Conservation (phyloP, 1,140 invertebrate genomes). For the Drosophila tristis region DNA sequence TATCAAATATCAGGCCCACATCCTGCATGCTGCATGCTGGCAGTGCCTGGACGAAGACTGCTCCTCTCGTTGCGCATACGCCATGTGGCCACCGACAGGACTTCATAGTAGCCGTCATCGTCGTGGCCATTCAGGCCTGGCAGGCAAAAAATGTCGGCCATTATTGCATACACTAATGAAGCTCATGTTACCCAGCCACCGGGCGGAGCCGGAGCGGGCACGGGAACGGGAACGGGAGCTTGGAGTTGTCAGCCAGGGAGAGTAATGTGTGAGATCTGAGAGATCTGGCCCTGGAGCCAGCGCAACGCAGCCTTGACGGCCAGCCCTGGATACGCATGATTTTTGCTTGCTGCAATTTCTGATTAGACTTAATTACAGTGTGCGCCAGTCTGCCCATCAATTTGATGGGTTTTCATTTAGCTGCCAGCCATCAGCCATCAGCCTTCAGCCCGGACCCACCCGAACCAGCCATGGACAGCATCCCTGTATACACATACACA, state of each 20-base stretch:
- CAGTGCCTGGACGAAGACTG: neutral
- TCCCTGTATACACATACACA: neutral
- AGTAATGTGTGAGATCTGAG: constrained; percentile 31
- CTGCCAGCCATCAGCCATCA: constrained; percentile 2
- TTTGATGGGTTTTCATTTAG: constrained; percentile 73
- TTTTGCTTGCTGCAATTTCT: constrained; percentile 82
- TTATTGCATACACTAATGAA: constrained; percentile 83
- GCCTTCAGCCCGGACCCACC: no score
- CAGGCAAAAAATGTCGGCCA: constrained; percentile 81
- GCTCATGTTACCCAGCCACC: constrained; percentile 69
- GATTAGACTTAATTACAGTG: constrained; percentile 83
- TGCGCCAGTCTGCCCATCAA: constrained; percentile 69
- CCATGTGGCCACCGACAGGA: constrained; percentile 52
- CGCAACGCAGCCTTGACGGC: constrained; percentile 35
- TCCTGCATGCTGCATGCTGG: neutral
- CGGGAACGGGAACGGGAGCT: neutral
- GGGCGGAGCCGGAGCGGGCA: neutral
- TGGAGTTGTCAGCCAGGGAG: no score
- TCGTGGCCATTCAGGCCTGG: constrained; percentile 61
- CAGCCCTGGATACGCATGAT: constrained; percentile 69
- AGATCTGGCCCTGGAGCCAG: constrained; percentile 43
- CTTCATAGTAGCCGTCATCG: constrained; percentile 36
- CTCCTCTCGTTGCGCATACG: constrained; percentile 58
- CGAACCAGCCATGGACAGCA: constrained; percentile 11
- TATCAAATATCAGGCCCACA: constrained; percentile 67